phyloP scores from a whole-genome alignment of 2,888 invertebrate genomes.

The Calameuta idolon region DNA sequence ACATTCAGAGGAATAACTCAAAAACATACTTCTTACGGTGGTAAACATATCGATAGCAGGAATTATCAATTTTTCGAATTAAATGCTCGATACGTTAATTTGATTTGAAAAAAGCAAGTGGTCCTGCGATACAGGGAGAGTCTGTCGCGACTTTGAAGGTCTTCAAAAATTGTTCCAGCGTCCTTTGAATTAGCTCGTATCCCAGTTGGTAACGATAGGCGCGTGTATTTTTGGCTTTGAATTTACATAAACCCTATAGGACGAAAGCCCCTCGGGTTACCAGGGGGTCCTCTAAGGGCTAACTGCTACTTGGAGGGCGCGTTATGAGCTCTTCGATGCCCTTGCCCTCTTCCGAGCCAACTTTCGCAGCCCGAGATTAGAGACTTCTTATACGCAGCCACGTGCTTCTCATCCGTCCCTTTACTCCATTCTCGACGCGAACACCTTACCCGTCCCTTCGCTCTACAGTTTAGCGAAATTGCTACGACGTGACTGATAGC shows the following conservation, averaged over 20 bases:
- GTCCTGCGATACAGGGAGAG: neutral
- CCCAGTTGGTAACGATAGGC: neutral
- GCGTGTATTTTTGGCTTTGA: conserved; percentile 19
- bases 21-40: neutral
- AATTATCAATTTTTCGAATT: neutral
- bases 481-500: conserved; percentile 24
- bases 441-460: neutral
- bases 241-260: conserved; percentile 23
- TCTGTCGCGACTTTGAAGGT: neutral
- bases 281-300: conserved; percentile 40
- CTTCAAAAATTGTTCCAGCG: neutral
- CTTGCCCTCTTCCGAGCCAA: conserved; percentile 31
- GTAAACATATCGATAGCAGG: neutral
- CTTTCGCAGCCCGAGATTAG: conserved; percentile 44
- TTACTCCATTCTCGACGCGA: conserved; percentile 16
- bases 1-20: neutral
- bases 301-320: conserved; percentile 44
- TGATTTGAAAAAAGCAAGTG: neutral
- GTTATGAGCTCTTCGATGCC: conserved; percentile 35
- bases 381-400: conserved; percentile 47
- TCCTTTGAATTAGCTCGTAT: neutral
- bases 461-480: conserved; percentile 20
- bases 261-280: conserved; percentile 15
- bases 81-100: neutral
- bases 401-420: conserved; percentile 30